These are phyloP conservation scores for Phenganax stokvisi DNA, from an alignment of 92 coral and sea anemone genomes.

Conservation along the genomic window DNA sequence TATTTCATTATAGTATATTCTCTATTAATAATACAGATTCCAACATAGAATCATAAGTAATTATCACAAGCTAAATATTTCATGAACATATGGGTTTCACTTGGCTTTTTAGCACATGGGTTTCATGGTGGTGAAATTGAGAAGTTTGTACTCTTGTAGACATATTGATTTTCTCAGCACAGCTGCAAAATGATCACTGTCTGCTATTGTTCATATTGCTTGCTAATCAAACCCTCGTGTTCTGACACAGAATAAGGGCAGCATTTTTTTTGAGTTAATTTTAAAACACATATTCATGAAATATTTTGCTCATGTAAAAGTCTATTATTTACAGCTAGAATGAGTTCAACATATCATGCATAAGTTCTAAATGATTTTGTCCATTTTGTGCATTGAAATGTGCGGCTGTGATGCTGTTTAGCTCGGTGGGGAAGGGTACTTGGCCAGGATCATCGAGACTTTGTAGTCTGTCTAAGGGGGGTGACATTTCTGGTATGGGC, in stretches of 20 bases:
- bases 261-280: neutral
- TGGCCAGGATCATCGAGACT: conserved; percentile 66
- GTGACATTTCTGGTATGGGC: conserved; percentile 67
- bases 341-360: conserved; percentile 99
- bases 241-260: neutral
- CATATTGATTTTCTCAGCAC: neutral
- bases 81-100: neutral
- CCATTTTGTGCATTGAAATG: conserved; percentile 66
- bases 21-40: conserved; percentile 7
- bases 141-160: neutral
- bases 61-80: conserved; percentile 1
- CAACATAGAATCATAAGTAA: neutral
- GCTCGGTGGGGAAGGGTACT: conserved; percentile 74
- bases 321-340: conserved; percentile 41
- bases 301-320: conserved; percentile 1
- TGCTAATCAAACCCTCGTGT: too few species aligned
- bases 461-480: conserved; percentile 60
- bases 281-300: neutral
- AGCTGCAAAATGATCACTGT: neutral
- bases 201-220: too few species aligned
- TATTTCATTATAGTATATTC: neutral
- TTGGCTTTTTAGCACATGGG: too few species aligned
- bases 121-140: neutral
- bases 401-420: conserved; percentile 69
- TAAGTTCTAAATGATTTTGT: conserved; percentile 98